These are phyloP conservation scores for Rhimphoctona megacephalus DNA, from an alignment of 2,888 invertebrate species.

Conservation along the genomic window DNA sequence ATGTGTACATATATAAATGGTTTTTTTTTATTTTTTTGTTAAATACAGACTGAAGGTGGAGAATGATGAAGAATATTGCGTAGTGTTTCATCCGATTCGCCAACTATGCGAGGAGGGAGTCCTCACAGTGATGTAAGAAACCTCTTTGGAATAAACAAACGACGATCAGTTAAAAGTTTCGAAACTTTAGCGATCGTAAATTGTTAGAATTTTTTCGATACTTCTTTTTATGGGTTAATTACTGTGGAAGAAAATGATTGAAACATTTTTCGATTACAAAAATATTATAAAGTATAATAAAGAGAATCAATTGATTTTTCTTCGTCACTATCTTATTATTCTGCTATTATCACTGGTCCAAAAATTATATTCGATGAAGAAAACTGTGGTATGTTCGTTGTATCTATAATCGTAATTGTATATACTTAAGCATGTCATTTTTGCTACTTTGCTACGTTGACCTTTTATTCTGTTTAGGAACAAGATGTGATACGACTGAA, in stretches of 20 bases:
- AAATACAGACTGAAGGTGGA: slow-evolving; percentile 22
- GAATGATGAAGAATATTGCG: slow-evolving; percentile 44
- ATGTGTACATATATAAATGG: not conserved
- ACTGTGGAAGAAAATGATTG: not conserved
- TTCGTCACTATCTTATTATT: too few relatives aligned
- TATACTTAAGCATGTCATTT: not conserved
- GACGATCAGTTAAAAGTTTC: not conserved
- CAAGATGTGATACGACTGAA: not conserved
- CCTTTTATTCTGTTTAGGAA: not conserved
- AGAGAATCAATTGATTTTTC: too few relatives aligned
- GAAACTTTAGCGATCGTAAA: not conserved
- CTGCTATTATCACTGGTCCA: too few relatives aligned
- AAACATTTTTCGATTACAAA: not conserved
- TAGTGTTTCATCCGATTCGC: slow-evolving; percentile 40
- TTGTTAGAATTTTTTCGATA: not conserved
- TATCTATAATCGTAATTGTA: not conserved
- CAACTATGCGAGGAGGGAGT: slow-evolving; percentile 36
- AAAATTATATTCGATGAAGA: too few relatives aligned
- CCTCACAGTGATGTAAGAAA: slow-evolving; percentile 38
- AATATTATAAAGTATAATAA: too few relatives aligned
- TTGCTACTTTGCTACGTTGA: not conserved
- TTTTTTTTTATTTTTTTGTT: slow-evolving; percentile 26
- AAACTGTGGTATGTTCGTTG: not conserved
- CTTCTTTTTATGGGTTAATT: not conserved
- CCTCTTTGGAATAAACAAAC: slow-evolving; percentile 10